These are phyloP conservation scores for Rhineura floridana DNA, from an alignment of 2,113 vertebrate species.

Conservation along the genomic window DNA sequence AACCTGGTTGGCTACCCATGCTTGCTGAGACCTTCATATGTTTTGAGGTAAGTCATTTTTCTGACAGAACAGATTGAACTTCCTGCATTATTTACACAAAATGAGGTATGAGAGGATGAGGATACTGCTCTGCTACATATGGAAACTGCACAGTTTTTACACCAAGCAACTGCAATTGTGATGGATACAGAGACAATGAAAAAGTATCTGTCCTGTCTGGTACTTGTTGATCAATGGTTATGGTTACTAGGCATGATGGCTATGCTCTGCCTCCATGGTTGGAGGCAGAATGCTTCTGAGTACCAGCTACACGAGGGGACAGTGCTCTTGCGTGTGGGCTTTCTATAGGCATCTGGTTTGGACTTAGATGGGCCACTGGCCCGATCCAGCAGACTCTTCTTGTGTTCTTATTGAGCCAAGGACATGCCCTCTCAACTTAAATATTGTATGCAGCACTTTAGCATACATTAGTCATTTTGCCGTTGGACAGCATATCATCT, in stretches of 20 bases:
- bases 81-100: neutral
- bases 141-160: neutral
- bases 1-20: constrained; percentile 89
- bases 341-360: no score
- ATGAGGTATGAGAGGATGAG: neutral
- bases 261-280: no score
- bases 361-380: no score
- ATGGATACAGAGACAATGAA: neutral
- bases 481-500: neutral
- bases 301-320: no score
- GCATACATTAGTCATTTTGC: neutral
- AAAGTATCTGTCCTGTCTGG: neutral
- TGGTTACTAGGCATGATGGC: no score
- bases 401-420: neutral
- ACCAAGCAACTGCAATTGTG: neutral
- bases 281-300: no score
- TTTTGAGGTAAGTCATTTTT: constrained; percentile 84
- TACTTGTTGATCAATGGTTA: no score
- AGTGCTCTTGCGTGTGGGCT: no score
- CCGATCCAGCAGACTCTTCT: no score
- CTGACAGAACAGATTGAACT: neutral
- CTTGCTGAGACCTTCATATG: constrained; percentile 92
- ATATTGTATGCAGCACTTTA: neutral
- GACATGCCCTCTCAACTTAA: neutral
- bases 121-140: neutral